Evolutionary conservation across 1,140 invertebrate species (phyloP), one percentile per base, ranked within the genome.

Genomic region (Drosophila funebris): DNA sequence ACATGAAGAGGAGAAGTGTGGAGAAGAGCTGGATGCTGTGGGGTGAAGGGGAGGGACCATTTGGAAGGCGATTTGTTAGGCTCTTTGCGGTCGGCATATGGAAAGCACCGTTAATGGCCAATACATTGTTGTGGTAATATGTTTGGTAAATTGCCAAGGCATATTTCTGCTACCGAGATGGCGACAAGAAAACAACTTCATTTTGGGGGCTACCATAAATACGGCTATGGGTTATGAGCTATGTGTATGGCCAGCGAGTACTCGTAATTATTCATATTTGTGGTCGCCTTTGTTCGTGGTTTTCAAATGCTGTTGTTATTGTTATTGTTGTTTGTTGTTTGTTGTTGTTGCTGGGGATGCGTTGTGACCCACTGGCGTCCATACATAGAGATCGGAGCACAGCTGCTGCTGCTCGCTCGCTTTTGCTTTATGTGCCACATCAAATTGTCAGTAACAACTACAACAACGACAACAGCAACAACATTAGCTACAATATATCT

Each of bases 41-140:
- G 58, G n/a, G 8, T 20, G 44, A 8, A 20, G 18, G 9, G 37
- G 43, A 41, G 31, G 29, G 27, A 37, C 6, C 41, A 58, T 48
- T 58, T 64, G 18, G 44, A 33, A 57, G 60, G 53, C 53, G 31
- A 71, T 76, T 53, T 68, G 62, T 72, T 50, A 48, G 37, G 14
- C 46, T 41, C 54, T 75, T 64, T 67, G 82, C 39, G 77, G 77
- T 76, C 43, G 48, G 29, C 66, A 53, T 69, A 77, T 85, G 73
- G 73, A 69, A 87, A 60, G 81, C 73, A 81, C 82, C 82, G 82
- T 85, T 85, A 85, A 85, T 87, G 77, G 81, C 39, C 43, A 33
- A 56, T 68, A 88, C 82, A 87, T 88, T 87, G 83, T 87, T 85
- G 82, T 81, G 82, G 83, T 85, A 85, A 85, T 85, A 78, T 82